Evolutionary conservation across 2,113 vertebrate species (phyloP), one percentile per base, ranked within the genome.

Genomic region (Dissostichus mawsoni): DNA sequence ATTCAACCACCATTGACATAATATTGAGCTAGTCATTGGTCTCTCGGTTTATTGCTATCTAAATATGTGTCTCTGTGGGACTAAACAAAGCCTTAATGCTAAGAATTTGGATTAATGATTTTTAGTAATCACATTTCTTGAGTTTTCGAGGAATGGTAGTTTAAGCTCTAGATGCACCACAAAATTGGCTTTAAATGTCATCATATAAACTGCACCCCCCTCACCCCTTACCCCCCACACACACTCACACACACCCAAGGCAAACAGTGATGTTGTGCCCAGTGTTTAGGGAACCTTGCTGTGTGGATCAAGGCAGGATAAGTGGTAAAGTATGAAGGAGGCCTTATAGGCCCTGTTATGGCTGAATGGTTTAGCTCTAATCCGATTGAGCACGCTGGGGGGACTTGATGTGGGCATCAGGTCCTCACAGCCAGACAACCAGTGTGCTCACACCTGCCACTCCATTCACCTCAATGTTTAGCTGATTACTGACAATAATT

Each of bases 311-410:
- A 90, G 78, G 76, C 79, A 41, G 89, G 79, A 90, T 92, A 88
- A 92, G 84, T 85, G 79, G 75, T 88, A 71, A 81, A 83, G 86
- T 81, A 66, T 72, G 83, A 88, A 78, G 71, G 73, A 78, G 82
- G 82, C 72, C 66, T 82, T 78, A 84, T 76, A 75, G 90, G 73
- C 77, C 77, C 85, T 69, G 80, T 87, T 85, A 78, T 87, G 89
- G 90, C 80, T 89, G 85, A 80, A 84, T 90, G 88, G 78, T 90
- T 93, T 88, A 87, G 78, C 79, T 82, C 36, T 94, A 93, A 93
- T 93, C 89, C 81, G 53, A 90, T 88, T 88, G 89, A 84, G 81
- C 74, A 78, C 55, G 45, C 78, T 61, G 29, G 84, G 64, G 81
- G 59, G 83, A 69, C 69, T 66, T 50, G 75, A 86, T 69, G 74